These are phyloP conservation scores for Zosterops japonicus DNA, from an alignment of 2,113 vertebrate species.

Conservation along the genomic window DNA sequence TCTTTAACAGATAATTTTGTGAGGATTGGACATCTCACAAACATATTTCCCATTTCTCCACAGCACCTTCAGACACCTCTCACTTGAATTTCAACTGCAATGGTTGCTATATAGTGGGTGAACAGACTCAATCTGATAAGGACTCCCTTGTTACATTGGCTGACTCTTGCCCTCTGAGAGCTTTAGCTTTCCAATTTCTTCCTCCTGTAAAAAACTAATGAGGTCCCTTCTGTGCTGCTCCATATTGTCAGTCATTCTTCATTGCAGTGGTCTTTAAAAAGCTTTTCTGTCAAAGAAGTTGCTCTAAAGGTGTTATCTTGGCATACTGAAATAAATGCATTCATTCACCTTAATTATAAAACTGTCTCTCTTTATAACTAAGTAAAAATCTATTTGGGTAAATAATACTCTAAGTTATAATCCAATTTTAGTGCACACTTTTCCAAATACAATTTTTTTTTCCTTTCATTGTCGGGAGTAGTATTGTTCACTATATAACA, in stretches of 20 bases:
- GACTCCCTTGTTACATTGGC: not conserved
- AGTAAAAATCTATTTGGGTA: conserved; percentile 26
- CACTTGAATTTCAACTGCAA: not conserved
- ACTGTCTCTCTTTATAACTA: not conserved
- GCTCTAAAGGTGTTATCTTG: not conserved
- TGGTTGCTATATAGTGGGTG: not conserved
- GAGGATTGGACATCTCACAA: not conserved
- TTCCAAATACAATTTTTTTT: not conserved
- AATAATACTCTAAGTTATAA: conserved; percentile 1
- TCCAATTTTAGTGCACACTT: not conserved
- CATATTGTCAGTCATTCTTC: not conserved
- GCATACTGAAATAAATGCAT: not conserved
- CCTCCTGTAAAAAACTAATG: conserved; percentile 12
- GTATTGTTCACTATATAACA: not conserved
- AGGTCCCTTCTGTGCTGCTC: not conserved
- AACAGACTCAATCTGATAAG: not conserved
- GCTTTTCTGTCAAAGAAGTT: not conserved
- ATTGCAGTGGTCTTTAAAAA: not conserved
- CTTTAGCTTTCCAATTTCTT: not conserved
- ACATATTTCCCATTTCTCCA: not conserved
- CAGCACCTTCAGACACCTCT: not conserved
- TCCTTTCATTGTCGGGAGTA: not conserved
- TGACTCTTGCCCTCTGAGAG: conserved; percentile 32
- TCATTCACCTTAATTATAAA: conserved; percentile 41
- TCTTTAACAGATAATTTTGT: not conserved